A percentile compares a stretch with the other conserved stretches of the same genome.
Evolutionary conservation across 92 coral and sea anemone species (phyloP).

Genomic region (Palythoa caribaeorum): DNA sequence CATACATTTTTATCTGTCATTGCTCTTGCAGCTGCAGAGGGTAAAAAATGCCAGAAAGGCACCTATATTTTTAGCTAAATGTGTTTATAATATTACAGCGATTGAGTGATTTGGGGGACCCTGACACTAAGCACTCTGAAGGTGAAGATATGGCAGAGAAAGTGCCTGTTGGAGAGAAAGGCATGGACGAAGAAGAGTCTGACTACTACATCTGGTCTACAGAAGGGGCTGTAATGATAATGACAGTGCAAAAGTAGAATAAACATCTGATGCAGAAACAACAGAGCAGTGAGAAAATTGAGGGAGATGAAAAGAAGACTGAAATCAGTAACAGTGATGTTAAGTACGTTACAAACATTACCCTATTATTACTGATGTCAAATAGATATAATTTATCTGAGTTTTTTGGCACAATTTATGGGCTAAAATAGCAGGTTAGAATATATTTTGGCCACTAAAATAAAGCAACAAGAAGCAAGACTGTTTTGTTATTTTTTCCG

Average conservation of each 20-base stretch:
- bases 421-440: too few relatives aligned
- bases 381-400: too few relatives aligned
- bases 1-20: constrained; percentile 1
- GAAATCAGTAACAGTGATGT: neutral
- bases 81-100: neutral
- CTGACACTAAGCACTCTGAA: neutral
- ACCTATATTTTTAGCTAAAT: neutral
- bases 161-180: neutral
- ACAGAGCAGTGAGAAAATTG: neutral
- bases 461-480: too few relatives aligned
- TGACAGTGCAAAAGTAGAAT: neutral
- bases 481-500: too few relatives aligned
- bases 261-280: neutral
- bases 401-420: too few relatives aligned
- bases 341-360: neutral
- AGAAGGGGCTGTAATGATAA: neutral
- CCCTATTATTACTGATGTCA: neutral
- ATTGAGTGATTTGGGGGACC: neutral
- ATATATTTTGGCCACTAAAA: too few relatives aligned
- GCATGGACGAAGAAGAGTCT: neutral
- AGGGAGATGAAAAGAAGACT: neutral
- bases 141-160: neutral
- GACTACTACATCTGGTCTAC: neutral
- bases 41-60: neutral
- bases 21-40: neutral